These are phyloP conservation scores for Euura saliciscinereae DNA, from an alignment of 1,140 invertebrate genomes.

Conservation along the genomic window DNA sequence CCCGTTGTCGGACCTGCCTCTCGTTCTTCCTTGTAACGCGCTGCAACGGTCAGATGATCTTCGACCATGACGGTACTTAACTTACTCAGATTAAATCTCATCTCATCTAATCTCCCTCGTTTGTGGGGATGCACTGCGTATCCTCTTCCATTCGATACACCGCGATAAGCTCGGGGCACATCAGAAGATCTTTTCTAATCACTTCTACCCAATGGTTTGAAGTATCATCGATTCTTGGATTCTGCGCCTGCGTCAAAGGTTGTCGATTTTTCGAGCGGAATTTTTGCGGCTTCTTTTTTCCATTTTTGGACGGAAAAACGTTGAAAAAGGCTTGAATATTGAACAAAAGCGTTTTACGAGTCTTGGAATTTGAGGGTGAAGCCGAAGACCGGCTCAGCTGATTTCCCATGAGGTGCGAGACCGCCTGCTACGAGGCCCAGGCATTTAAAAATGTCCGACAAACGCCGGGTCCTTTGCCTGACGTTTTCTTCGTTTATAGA, in stretches of 20 bases:
- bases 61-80: conserved; percentile 4
- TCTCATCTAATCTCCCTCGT: not conserved
- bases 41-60: conserved; percentile 1
- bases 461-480: conserved; percentile 3
- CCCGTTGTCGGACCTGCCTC: not conserved
- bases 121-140: not conserved
- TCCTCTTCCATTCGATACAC: not conserved
- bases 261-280: not conserved
- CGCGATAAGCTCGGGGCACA: not conserved
- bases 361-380: not conserved
- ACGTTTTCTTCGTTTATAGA: not conserved
- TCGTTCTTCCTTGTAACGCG: not conserved
- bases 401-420: not conserved
- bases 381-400: not conserved
- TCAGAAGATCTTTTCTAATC: not conserved
- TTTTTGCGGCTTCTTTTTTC: not conserved
- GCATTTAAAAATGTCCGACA: conserved; percentile 7
- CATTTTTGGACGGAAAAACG: not conserved
- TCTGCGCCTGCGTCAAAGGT: too few relatives aligned
- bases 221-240: too few relatives aligned
- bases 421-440: not conserved
- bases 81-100: conserved; percentile 7
- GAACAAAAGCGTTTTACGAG: not conserved
- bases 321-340: not conserved
- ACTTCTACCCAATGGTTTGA: not conserved